phyloP scores from a whole-genome alignment of 1,140 invertebrate genomes.

The Kradibia gibbosae region DNA sequence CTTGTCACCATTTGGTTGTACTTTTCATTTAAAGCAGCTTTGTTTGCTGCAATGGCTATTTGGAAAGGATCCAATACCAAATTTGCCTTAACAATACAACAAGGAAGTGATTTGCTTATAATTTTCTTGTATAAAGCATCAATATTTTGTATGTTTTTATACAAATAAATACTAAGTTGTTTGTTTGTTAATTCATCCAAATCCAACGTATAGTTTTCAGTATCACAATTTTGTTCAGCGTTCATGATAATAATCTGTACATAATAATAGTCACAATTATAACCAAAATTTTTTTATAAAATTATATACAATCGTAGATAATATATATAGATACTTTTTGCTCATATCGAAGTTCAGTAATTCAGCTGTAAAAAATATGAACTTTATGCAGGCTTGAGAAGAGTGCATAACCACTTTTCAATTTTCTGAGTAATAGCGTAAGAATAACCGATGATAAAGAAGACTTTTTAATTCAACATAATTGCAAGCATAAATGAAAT shows the following conservation, averaged over 20 bases:
- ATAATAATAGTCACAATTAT: not conserved
- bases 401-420: too few relatives aligned
- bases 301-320: too few relatives aligned
- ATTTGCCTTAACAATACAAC: conserved; percentile 76
- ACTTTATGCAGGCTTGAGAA: too few relatives aligned
- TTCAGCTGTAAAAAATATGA: too few relatives aligned
- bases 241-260: not conserved
- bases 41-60: conserved; percentile 78
- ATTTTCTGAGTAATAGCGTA: too few relatives aligned
- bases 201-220: conserved; percentile 53
- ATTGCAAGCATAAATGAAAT: too few relatives aligned
- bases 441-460: too few relatives aligned
- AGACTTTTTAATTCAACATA: too few relatives aligned
- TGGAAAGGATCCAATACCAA: conserved; percentile 79
- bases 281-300: too few relatives aligned
- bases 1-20: conserved; percentile 72
- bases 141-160: conserved; percentile 76
- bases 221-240: conserved; percentile 26
- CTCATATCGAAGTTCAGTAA: too few relatives aligned
- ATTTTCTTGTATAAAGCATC: conserved; percentile 74
- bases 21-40: conserved; percentile 75
- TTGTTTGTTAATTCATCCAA: conserved; percentile 72
- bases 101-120: conserved; percentile 75
- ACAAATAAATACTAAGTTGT: conserved; percentile 74
- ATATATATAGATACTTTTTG: too few relatives aligned